Percentiles rank a stretch among this genome's conserved stretches.
These are phyloP conservation scores for Eciton burchellii DNA, from an alignment of 1,140 invertebrate species.

Conservation along the genomic window DNA sequence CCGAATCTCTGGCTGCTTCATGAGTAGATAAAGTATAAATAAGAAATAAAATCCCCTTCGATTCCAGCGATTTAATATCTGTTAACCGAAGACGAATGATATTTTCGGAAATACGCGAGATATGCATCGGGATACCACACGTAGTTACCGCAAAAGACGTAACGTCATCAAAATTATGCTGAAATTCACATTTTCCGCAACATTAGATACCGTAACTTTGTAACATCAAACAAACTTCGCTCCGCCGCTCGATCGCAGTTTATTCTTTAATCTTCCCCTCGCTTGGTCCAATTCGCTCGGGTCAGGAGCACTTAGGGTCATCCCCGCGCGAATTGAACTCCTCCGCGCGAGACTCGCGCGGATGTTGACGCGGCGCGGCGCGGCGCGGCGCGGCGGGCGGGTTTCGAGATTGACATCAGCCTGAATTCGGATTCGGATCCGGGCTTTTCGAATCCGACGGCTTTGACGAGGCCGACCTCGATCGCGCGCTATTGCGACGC, in stretches of 20 bases:
- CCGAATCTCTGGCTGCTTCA: neutral
- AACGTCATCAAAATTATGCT: too few species aligned
- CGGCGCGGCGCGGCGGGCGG: slow-evolving; percentile 15
- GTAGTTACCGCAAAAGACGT: too few species aligned
- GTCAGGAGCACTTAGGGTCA: neutral
- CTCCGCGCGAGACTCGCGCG: slow-evolving; percentile 30
- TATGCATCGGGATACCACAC: too few species aligned
- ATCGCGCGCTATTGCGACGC: slow-evolving; percentile 54
- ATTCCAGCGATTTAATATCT: neutral
- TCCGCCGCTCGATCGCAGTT: neutral
- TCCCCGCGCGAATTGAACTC: slow-evolving; percentile 16
- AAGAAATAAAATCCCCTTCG: neutral
- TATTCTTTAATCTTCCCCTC: neutral
- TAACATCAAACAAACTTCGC: too few species aligned
- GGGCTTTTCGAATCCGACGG: slow-evolving; percentile 26
- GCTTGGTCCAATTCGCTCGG: too few species aligned
- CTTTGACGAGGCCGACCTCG: slow-evolving; percentile 59
- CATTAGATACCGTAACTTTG: too few species aligned
- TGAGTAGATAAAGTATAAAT: neutral
- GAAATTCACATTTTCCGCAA: too few species aligned
- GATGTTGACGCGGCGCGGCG: slow-evolving; percentile 15
- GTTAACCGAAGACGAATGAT: too few species aligned
- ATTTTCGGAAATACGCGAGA: too few species aligned
- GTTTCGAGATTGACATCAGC: slow-evolving; percentile 44
- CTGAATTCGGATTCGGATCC: too few species aligned